phyloP scores from a whole-genome alignment of 2,113 vertebrate genomes.

The Crotalus tigris region DNA sequence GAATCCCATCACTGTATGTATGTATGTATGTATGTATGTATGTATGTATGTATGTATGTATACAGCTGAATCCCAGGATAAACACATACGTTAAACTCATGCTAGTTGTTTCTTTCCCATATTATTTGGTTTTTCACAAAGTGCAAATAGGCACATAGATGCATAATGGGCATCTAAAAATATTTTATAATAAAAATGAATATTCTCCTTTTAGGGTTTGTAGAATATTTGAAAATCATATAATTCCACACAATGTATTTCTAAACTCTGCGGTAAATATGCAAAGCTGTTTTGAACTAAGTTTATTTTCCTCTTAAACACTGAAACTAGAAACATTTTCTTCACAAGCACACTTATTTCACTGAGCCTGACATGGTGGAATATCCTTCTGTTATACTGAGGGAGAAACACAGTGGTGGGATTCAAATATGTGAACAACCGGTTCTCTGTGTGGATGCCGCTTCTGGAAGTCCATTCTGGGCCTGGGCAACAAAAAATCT shows the following conservation, averaged over 20 bases:
- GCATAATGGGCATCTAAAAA: conserved; percentile 48
- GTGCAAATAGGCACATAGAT: neutral
- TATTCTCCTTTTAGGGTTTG: conserved; percentile 63
- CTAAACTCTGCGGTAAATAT: conserved; percentile 59
- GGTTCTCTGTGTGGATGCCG: too few relatives aligned
- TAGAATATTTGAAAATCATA: conserved; percentile 52
- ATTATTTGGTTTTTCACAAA: conserved; percentile 46
- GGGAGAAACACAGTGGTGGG: too few relatives aligned
- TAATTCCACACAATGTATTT: conserved; percentile 59
- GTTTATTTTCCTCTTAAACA: conserved; percentile 64
- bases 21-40: neutral
- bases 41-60: neutral
- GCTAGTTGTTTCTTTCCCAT: conserved; percentile 31
- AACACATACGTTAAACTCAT: conserved; percentile 44
- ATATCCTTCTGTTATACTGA: conserved; percentile 44
- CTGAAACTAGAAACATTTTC: conserved; percentile 63
- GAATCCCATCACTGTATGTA: neutral
- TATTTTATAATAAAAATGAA: conserved; percentile 59
- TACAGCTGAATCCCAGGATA: conserved; percentile 27
- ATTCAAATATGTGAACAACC: too few relatives aligned
- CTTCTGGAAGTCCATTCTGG: too few relatives aligned
- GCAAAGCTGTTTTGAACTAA: conserved; percentile 64
- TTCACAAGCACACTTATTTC: conserved; percentile 68
- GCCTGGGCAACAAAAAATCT: too few relatives aligned
- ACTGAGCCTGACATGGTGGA: conserved; percentile 70